Evolutionary conservation across 2,113 vertebrate species (phyloP).

Genomic region (Struthio camelus): DNA sequence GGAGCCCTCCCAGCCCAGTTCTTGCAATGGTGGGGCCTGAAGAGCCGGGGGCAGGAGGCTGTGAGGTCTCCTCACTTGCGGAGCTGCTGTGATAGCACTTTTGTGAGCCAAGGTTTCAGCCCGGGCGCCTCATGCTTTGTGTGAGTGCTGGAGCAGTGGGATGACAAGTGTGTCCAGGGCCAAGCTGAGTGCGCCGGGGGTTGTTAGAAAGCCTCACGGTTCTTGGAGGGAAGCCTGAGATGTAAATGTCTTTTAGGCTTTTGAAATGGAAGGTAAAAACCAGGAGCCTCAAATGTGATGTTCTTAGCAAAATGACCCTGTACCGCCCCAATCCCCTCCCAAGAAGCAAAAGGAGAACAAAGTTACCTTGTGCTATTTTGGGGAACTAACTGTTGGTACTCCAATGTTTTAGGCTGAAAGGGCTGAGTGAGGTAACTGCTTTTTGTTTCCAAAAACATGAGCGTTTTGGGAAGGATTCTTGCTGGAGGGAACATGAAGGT

Average conservation of each 20-base stretch:
- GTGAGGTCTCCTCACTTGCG: background rate
- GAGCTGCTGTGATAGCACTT: background rate
- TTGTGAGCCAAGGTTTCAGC: background rate
- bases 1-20: background rate
- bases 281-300: background rate
- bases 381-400: background rate
- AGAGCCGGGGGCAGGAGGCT: background rate
- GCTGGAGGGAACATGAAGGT: background rate
- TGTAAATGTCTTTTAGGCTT: background rate
- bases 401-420: background rate
- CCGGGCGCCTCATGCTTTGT: background rate
- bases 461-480: background rate
- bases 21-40: background rate
- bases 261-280: background rate
- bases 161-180: background rate
- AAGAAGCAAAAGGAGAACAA: background rate
- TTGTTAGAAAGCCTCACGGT: background rate
- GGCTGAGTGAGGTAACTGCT: background rate
- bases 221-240: background rate
- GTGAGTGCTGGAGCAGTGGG: background rate
- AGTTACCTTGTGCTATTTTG: background rate
- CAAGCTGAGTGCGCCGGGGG: no score
- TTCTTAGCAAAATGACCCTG: background rate
- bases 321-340: background rate
- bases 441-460: background rate